Percentiles rank a stretch among this genome's conserved stretches.
Conservation (phyloP, 37 sponge, comb jelly and placozoan species). For the Spongilla lacustris region DNA sequence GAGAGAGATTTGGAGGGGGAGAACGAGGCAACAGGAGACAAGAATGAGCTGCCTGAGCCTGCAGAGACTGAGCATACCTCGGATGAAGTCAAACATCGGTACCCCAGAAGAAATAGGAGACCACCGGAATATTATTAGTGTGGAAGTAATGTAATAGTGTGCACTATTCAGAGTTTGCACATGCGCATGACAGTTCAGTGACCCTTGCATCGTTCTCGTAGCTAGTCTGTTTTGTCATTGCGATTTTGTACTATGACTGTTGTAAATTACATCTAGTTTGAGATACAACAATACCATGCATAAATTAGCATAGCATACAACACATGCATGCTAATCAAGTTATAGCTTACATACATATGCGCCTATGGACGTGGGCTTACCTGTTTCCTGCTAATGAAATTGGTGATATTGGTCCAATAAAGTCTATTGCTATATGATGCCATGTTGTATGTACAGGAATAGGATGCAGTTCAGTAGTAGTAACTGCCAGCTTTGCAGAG, state of each 20-base stretch:
- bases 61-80: neutral
- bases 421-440: constrained; percentile 24
- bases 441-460: constrained; percentile 2
- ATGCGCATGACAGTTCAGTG: no score
- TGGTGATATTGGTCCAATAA: constrained; percentile 14
- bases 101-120: neutral
- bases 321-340: no score
- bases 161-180: neutral
- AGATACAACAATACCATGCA: no score
- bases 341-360: no score
- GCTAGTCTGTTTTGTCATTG: no score
- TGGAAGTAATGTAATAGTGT: neutral
- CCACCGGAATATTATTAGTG: neutral
- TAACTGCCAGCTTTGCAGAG: no score
- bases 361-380: no score
- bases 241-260: no score
- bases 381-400: neutral
- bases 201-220: no score
- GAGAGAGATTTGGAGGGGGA: neutral
- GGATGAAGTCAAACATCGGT: neutral
- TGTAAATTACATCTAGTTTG: no score
- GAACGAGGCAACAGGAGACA: neutral
- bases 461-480: no score
- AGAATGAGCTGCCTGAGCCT: neutral
- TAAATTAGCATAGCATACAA: no score